Conservation (phyloP, 2,113 vertebrate species). For the Gnathochromis pfefferi region DNA sequence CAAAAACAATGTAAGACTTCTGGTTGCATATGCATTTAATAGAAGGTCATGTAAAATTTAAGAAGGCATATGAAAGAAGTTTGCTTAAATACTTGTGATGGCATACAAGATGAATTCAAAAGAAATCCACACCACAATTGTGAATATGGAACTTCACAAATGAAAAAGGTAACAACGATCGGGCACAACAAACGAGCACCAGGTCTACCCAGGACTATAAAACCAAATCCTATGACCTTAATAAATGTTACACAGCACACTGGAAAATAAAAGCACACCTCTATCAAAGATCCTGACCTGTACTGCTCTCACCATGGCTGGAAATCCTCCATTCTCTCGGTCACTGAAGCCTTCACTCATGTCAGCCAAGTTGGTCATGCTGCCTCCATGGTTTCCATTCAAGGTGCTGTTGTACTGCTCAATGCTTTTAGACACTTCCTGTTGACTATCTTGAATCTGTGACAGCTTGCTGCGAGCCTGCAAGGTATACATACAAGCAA, state of each 20-base stretch:
- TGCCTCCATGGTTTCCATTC: conserved; percentile 82
- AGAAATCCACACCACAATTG: not conserved
- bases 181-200: not conserved
- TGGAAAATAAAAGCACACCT: not conserved
- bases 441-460: conserved; percentile 86
- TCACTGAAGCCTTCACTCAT: conserved; percentile 83
- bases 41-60: not conserved
- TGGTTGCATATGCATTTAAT: not conserved
- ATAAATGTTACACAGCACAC: not conserved
- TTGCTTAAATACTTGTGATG: not conserved
- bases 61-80: not conserved
- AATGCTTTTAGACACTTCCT: conserved; percentile 81
- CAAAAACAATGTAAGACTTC: not conserved
- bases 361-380: conserved; percentile 85
- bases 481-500: not conserved
- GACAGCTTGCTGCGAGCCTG: conserved; percentile 91
- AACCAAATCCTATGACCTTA: not conserved
- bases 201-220: not conserved
- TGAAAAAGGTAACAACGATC: not conserved
- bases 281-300: conserved; percentile 21
- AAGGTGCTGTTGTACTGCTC: conserved; percentile 83
- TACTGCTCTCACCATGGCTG: conserved; percentile 71
- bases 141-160: not conserved
- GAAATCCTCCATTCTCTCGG: conserved; percentile 78
- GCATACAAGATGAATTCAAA: not conserved